A percentile compares a stretch with the other conserved stretches of the same genome.
Evolutionary conservation across 2,888 invertebrate species (phyloP).

Genomic region (Artemia sinica): DNA sequence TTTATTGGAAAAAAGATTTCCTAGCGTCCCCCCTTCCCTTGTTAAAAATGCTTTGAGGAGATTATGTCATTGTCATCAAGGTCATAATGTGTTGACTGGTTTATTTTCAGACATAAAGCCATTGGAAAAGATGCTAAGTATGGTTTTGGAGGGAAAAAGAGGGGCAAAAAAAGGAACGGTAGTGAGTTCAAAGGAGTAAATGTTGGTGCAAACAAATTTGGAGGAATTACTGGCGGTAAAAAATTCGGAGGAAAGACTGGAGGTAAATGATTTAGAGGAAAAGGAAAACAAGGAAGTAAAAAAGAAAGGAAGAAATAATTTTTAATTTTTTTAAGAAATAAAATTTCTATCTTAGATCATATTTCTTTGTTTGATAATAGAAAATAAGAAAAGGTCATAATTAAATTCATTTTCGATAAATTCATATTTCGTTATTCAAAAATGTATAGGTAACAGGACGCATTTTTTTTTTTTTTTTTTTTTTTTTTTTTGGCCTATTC

Average conservation of each 20-base stretch:
- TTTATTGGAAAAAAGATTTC: too few species aligned
- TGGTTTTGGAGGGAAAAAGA: slow-evolving; percentile 90
- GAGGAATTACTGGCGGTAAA: background rate
- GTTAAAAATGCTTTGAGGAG: background rate
- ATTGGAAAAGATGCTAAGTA: slow-evolving; percentile 58
- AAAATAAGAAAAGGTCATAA: too few species aligned
- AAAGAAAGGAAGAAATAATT: background rate
- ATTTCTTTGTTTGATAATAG: too few species aligned
- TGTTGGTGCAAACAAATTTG: background rate
- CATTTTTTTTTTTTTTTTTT: too few species aligned
- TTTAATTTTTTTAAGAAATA: background rate
- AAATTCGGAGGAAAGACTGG: background rate
- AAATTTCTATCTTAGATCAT: background rate
- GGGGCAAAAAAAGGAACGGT: slow-evolving; percentile 59
- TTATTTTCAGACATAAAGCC: background rate
- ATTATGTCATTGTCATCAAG: too few species aligned
- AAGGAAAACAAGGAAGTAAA: background rate
- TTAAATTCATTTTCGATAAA: too few species aligned
- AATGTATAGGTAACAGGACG: too few species aligned
- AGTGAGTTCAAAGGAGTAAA: background rate
- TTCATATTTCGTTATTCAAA: too few species aligned
- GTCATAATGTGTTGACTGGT: background rate
- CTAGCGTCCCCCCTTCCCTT: too few species aligned
- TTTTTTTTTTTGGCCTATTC: too few species aligned
- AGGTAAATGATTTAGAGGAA: background rate